Base-by-base conservation (phyloP, 2,797 vertebrate species). In the Limosa lapponica region DNA sequence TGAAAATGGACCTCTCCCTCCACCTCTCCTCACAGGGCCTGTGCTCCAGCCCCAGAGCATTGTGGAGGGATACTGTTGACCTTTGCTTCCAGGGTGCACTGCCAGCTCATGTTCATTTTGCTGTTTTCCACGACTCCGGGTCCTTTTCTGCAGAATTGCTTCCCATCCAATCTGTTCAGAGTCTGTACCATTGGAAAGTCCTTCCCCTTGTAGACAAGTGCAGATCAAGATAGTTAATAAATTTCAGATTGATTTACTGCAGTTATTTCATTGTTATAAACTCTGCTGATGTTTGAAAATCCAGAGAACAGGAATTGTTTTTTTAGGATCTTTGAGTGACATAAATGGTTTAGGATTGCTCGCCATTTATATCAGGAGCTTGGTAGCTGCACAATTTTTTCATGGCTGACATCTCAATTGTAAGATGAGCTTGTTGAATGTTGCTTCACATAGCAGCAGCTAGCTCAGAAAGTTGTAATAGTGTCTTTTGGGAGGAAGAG, bases 61-160 rank as follows among this genome's bases (percentile, higher is more conserved):
- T 0, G 0, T 17, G 15, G 22, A 41, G 15, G 11, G 24, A 15
- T 58, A 10, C 14, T 24, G 10, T 24, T 15, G 13, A 43, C 11
- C 14, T 69, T 85, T 41, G 15, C 25, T 65, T 34, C 9, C 32
- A 1, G 3, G 12, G 7, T 82, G 5, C 10, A 4, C 17, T 77
- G 11, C 46, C 80, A 30, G n/a, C 18, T 66, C 3, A 5, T 3
- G 8, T 23, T 48, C 16, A 18, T 80, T 80, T 51, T 58, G 4
- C 34, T 80, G 5, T 43, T 20, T 71, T 82, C 14, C 36, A 71
- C 25, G 39, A 61, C 11, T 9, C 24, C 10, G 7, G 36, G 10
- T 62, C 9, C 22, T 86, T 55, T 75, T n/a, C 37, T 59, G 13
- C 13, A 73, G 34, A 44, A 22, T 15, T 34, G 4, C 23, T 77